Base-by-base conservation (phyloP, 2,113 vertebrate genomes). In the Ictidomys tridecemlineatus region DNA sequence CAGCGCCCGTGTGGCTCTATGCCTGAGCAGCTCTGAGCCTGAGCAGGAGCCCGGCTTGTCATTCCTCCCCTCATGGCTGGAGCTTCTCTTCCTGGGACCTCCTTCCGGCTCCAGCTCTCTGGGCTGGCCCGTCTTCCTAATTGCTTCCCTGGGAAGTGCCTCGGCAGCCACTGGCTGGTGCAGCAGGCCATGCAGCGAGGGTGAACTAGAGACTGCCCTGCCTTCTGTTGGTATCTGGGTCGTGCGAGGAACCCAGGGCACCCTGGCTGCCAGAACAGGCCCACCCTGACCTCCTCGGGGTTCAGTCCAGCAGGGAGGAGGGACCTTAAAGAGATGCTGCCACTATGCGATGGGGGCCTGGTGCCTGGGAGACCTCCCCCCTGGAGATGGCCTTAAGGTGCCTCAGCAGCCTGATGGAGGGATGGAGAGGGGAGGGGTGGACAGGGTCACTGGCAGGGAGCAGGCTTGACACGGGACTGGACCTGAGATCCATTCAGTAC, bases 401-500 rank as follows among this genome's bases (percentile, higher is more conserved):
- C 48, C 11, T 18, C 22, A 24, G 51, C 13, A 22, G 42, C 37
- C 5, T 82, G 34, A 11, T 4, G n/a, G 39, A 7, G 4, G 26
- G 11, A 5, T 0, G 11, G 42, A 2, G n/a, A 11, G 2, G 24
- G 5, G 32, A 42, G 20, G 3, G 42, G 5, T 3, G 6, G 8
- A 13, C 9, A 45, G 61, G 26, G 14, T 13, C n/a, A 32, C 0
- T 39, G 39, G 14, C n/a, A 26, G 39, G 24, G 56, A 37, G 51
- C 45, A 37, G 6, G 48, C 45, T 8, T 37, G 12, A 17, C n/a
- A n/a, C 8, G 34, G 13, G 24, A 26, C 8, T 10, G 16, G 63
- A 11, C 6, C 11, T 2, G 69, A 61, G 58, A 34, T 8, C 20
- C 56, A 26, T 6, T 39, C 26, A 12, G 45, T 0, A 16, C 48